phyloP scores from a whole-genome alignment of 2,113 vertebrate genomes.

The Gopherus flavomarginatus region DNA sequence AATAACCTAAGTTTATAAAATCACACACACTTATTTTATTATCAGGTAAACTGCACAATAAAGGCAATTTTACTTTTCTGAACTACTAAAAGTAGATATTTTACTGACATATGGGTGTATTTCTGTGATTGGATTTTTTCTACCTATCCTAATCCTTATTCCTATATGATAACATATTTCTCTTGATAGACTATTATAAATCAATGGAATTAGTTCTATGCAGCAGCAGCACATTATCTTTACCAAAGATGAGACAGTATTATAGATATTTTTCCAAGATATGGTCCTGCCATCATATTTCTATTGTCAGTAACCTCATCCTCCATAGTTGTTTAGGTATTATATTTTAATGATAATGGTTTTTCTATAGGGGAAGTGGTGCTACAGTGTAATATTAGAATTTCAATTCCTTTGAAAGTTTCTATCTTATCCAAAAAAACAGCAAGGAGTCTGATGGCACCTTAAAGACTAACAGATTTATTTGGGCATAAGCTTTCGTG shows the following conservation, averaged over 20 bases:
- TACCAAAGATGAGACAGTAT: constrained; percentile 9
- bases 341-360: neutral
- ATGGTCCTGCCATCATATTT: constrained; percentile 22
- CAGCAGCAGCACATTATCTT: neutral
- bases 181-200: constrained; percentile 12
- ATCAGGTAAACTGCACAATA: neutral
- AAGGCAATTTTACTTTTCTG: neutral
- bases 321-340: constrained; percentile 6
- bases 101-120: neutral
- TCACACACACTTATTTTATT: neutral
- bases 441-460: too few species aligned
- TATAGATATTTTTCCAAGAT: neutral
- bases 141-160: neutral
- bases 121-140: neutral
- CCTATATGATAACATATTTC: neutral
- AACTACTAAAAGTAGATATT: neutral
- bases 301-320: neutral
- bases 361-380: constrained; percentile 49
- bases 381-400: constrained; percentile 53
- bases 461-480: too few species aligned
- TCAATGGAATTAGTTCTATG: neutral
- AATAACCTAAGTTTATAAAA: neutral
- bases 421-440: constrained; percentile 57
- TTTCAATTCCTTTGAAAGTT: constrained; percentile 58
- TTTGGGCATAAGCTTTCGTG: too few species aligned